These are phyloP conservation scores for Corythornis madagascariensis DNA, from an alignment of 2,113 vertebrate genomes.

Conservation along the genomic window DNA sequence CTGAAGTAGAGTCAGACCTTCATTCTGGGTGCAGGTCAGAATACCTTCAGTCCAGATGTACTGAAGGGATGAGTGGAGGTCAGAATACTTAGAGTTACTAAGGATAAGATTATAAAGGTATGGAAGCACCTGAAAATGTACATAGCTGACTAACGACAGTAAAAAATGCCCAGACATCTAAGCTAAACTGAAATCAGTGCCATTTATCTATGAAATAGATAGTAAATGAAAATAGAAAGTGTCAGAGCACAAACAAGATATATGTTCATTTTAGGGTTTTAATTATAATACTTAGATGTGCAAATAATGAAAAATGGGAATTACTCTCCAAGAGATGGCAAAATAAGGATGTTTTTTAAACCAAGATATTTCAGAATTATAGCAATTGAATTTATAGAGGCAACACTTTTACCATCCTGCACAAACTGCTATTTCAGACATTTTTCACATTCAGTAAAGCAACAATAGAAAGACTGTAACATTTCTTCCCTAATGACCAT, in stretches of 20 bases:
- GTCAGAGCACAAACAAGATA: background rate
- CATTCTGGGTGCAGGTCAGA: too few relatives aligned
- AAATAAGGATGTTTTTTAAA: background rate
- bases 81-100: background rate
- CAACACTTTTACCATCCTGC: background rate
- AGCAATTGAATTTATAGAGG: background rate
- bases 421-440: background rate
- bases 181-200: background rate
- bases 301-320: background rate
- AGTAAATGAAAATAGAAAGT: background rate
- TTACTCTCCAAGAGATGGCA: background rate
- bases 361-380: background rate
- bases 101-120: background rate
- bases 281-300: background rate
- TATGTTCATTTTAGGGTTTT: background rate
- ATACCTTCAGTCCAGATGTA: background rate
- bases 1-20: too few relatives aligned
- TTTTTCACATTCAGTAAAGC: background rate
- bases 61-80: background rate
- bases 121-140: background rate
- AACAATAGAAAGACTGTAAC: background rate
- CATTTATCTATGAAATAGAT: background rate
- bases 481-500: background rate
- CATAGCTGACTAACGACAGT: background rate
- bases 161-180: background rate